A percentile compares a stretch with the other conserved stretches of the same genome.
phyloP scores from a whole-genome alignment of 2,888 invertebrate genomes.

The Melikaiella ostensackeni region DNA sequence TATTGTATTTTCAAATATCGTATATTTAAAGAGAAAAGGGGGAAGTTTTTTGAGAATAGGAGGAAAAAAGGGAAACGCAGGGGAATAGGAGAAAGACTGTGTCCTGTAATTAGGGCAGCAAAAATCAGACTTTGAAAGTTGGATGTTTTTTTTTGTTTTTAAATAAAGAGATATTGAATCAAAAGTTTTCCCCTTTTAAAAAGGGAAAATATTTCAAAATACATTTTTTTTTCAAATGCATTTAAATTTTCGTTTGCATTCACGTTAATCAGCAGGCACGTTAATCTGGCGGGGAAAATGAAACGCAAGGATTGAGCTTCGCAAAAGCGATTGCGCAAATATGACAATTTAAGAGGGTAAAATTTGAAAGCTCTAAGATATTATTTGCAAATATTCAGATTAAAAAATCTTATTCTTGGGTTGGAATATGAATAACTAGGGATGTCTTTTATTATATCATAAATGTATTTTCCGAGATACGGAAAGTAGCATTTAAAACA shows the following conservation, averaged over 20 bases:
- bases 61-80: no score
- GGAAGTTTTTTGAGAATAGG: no score
- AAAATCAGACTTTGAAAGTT: no score
- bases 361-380: background rate
- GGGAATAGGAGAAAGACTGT: no score
- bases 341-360: background rate
- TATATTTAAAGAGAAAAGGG: no score
- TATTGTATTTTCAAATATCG: no score
- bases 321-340: slow-evolving; percentile 22
- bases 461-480: background rate
- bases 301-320: slow-evolving; percentile 25
- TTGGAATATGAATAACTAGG: no score
- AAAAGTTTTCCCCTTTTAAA: background rate
- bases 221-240: background rate
- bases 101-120: no score
- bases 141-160: no score
- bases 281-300: slow-evolving; percentile 28
- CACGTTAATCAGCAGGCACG: slow-evolving; percentile 10
- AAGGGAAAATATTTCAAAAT: background rate
- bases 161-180: background rate
- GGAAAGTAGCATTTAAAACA: background rate
- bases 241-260: slow-evolving; percentile 15
- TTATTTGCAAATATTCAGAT: background rate
- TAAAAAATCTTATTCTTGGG: background rate
- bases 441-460: no score